Conservation (phyloP, 2,888 invertebrate genomes). For the Epinotia brunnichana region DNA sequence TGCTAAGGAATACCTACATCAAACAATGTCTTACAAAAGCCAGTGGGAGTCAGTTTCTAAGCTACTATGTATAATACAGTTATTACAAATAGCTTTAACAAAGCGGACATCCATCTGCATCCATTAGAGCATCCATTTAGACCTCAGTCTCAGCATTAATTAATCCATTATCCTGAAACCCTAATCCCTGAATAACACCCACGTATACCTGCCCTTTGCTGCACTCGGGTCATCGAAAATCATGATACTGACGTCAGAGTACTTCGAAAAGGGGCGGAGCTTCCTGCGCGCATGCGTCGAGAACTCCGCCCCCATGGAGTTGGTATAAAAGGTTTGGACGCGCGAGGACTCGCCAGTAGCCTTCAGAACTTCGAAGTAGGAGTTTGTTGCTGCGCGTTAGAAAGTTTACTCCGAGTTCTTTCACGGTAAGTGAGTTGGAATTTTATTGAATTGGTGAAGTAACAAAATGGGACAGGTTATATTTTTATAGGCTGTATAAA, state of each 20-base stretch:
- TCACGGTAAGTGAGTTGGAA: constrained; percentile 68
- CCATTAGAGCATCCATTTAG: neutral
- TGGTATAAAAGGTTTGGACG: constrained; percentile 67
- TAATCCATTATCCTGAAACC: neutral
- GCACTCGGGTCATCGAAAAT: constrained; percentile 22
- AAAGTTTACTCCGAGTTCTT: constrained; percentile 72
- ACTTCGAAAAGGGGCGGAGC: constrained; percentile 71
- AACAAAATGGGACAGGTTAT: neutral
- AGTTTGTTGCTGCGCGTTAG: constrained; percentile 52
- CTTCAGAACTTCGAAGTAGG: constrained; percentile 52
- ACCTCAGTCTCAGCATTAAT: constrained; percentile 3
- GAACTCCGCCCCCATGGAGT: constrained; percentile 64
- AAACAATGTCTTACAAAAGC: no score
- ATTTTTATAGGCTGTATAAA: neutral
- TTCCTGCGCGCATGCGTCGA: constrained; percentile 57
- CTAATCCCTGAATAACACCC: constrained; percentile 8
- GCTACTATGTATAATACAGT: neutral
- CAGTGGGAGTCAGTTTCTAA: neutral
- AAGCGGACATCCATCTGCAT: neutral
- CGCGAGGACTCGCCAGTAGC: constrained; percentile 48
- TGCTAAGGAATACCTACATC: no score
- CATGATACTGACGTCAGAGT: constrained; percentile 51
- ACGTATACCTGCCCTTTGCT: constrained; percentile 1
- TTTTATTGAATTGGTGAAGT: constrained; percentile 13
- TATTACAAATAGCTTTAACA: neutral